phyloP scores from a whole-genome alignment of 2,113 vertebrate genomes.

The Notarius quadriscutis region DNA sequence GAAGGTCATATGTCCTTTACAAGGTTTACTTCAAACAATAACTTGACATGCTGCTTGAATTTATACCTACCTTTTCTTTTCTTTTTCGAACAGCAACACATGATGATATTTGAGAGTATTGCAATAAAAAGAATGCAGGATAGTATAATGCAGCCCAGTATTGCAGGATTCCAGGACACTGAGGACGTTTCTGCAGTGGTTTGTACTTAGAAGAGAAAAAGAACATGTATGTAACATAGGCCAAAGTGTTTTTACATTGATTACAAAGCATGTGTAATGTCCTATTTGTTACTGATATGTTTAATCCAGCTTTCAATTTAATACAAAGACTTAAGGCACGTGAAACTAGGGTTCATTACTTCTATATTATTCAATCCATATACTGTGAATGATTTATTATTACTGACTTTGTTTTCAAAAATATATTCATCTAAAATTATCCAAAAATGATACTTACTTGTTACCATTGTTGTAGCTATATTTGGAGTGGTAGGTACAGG shows the following conservation, averaged over 20 bases:
- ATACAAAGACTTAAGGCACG: neutral
- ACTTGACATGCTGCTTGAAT: neutral
- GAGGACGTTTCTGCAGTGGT: neutral
- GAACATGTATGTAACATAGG: neutral
- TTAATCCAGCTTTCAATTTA: neutral
- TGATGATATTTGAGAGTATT: slow-evolving; percentile 56
- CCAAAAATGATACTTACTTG: slow-evolving; percentile 22
- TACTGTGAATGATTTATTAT: neutral
- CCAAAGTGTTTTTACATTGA: neutral
- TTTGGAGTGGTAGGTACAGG: neutral
- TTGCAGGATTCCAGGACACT: neutral
- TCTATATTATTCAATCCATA: neutral
- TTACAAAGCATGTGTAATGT: neutral
- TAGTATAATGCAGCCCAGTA: slow-evolving; percentile 48
- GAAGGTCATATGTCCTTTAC: neutral
- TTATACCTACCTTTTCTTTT: slow-evolving; percentile 57
- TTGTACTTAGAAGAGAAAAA: neutral
- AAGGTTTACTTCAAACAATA: neutral
- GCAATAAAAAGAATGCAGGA: slow-evolving; percentile 58
- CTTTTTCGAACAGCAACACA: slow-evolving; percentile 61
- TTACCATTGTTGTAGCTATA: neutral
- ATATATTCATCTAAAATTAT: neutral
- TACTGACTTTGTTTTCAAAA: neutral
- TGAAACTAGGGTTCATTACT: neutral
- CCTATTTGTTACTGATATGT: neutral